These are phyloP conservation scores for Magallana gigas DNA, from an alignment of 1,140 invertebrate genomes.

Conservation along the genomic window DNA sequence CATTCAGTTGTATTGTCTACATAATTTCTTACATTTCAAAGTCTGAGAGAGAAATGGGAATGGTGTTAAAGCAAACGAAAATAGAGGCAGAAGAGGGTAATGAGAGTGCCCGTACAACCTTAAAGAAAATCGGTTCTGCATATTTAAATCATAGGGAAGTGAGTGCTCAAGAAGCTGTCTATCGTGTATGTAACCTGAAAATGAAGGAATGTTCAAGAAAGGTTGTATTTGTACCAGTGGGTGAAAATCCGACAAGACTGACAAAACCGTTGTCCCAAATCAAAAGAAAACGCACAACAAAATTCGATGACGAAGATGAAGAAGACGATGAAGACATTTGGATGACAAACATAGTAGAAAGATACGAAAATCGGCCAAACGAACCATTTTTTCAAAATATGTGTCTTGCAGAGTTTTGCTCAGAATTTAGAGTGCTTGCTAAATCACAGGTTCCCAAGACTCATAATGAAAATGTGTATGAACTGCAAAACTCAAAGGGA, in stretches of 20 bases:
- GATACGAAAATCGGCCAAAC: not conserved
- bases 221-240: too few species aligned
- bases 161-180: conserved; percentile 56
- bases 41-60: conserved; percentile 55
- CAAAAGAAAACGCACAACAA: not conserved
- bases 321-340: not conserved
- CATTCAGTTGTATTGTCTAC: conserved; percentile 40
- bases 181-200: conserved; percentile 10
- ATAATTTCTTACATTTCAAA: conserved; percentile 47
- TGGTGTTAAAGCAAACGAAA: conserved; percentile 40
- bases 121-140: conserved; percentile 41
- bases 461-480: conserved; percentile 17
- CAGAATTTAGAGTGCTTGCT: not conserved
- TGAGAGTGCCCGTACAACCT: conserved; percentile 40
- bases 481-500: conserved; percentile 50
- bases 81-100: conserved; percentile 53
- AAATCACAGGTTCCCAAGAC: conserved; percentile 34
- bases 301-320: not conserved
- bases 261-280: not conserved
- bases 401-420: too few species aligned
- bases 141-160: conserved; percentile 57
- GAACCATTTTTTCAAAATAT: not conserved
- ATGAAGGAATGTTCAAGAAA: too few species aligned
- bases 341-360: conserved; percentile 20
- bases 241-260: too few species aligned